Percentiles rank a stretch among this genome's conserved stretches.
phyloP scores from a whole-genome alignment of 2,888 invertebrate species.

The Priocnemis perturbator region DNA sequence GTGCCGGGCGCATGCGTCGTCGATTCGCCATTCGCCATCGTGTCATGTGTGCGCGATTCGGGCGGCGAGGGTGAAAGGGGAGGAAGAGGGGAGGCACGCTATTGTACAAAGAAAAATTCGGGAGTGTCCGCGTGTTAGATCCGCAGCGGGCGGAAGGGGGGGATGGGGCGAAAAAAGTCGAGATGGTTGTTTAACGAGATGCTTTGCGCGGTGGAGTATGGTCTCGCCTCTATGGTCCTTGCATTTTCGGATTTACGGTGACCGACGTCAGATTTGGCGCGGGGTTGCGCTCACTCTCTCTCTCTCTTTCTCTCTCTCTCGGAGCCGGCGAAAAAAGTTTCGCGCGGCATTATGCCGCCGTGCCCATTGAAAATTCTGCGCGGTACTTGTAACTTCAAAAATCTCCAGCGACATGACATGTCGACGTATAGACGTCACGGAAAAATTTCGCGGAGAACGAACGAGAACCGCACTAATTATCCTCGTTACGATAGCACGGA shows the following conservation, averaged over 20 bases:
- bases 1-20: slow-evolving; percentile 56
- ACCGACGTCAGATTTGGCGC: too few relatives aligned
- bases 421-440: too few relatives aligned
- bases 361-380: too few relatives aligned
- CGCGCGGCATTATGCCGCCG: too few relatives aligned
- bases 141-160: slow-evolving; percentile 13
- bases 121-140: slow-evolving; percentile 33
- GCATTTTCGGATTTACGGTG: slow-evolving; percentile 2
- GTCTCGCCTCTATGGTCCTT: not conserved
- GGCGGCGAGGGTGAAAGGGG: slow-evolving; percentile 33
- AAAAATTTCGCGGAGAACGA: too few relatives aligned
- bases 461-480: too few relatives aligned
- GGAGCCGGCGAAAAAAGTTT: too few relatives aligned
- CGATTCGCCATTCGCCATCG: slow-evolving; percentile 56
- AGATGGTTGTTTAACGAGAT: slow-evolving; percentile 49
- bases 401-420: too few relatives aligned
- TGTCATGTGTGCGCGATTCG: slow-evolving; percentile 59
- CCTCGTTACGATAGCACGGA: too few relatives aligned
- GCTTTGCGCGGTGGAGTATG: slow-evolving; percentile 17
- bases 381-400: too few relatives aligned
- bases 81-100: slow-evolving; percentile 13
- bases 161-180: slow-evolving; percentile 30
- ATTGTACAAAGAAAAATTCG: slow-evolving; percentile 55
- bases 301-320: too few relatives aligned
- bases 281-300: too few relatives aligned